These are phyloP conservation scores for Sphenopsis melanotis DNA, from an alignment of 2,797 vertebrate species.

Conservation along the genomic window DNA sequence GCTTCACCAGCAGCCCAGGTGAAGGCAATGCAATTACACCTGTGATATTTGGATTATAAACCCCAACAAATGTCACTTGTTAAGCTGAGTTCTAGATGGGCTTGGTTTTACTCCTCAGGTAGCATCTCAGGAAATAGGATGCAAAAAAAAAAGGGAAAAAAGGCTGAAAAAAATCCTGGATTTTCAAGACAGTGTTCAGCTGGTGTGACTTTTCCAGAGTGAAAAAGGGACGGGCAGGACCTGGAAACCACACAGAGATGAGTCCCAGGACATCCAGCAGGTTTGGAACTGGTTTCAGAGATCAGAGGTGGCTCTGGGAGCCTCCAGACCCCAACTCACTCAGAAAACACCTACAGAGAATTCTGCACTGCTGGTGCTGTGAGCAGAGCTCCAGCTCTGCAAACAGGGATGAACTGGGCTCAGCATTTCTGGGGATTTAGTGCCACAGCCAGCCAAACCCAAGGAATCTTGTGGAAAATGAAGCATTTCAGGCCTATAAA, in stretches of 20 bases:
- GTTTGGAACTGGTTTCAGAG: fast-evolving
- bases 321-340: fast-evolving
- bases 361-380: fast-evolving
- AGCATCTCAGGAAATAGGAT: neutral
- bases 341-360: too few species aligned
- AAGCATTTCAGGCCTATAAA: neutral
- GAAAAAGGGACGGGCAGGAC: neutral
- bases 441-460: neutral
- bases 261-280: neutral
- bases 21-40: neutral
- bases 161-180: fast-evolving
- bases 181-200: neutral
- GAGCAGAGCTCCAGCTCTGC: fast-evolving
- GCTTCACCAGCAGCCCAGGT: neutral
- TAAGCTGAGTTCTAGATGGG: neutral
- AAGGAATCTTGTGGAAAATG: neutral
- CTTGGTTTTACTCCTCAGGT: neutral
- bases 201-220: neutral
- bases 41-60: neutral
- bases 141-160: neutral
- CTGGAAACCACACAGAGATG: neutral
- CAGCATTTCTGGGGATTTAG: fast-evolving
- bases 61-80: fast-evolving
- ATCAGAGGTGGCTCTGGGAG: neutral
- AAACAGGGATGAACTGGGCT: neutral